phyloP scores from a whole-genome alignment of 2,797 vertebrate genomes.

The Crypturellus tataupa region DNA sequence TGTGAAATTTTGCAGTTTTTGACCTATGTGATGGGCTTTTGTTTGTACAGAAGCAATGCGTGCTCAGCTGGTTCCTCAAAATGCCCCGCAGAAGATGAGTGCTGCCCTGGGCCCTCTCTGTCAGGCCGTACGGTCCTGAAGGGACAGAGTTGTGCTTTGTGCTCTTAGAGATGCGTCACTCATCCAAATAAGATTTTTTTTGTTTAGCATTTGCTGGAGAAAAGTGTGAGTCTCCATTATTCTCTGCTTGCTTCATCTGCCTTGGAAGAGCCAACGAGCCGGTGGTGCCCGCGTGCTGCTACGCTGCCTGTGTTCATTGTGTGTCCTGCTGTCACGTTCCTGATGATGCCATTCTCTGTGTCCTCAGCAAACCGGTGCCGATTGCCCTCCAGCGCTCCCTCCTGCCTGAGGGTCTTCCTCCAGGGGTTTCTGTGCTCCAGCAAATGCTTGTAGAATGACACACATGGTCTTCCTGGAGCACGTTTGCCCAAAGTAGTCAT shows the following conservation, averaged over 20 bases:
- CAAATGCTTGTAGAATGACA: neutral
- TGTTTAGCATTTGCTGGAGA: neutral
- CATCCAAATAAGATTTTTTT: neutral
- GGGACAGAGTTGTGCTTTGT: conserved; percentile 26
- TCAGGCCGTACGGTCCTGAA: neutral
- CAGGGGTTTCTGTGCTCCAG: neutral
- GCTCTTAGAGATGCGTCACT: neutral
- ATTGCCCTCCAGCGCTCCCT: fast-evolving
- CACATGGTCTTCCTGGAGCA: fast-evolving
- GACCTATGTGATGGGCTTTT: neutral
- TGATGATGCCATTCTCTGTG: neutral
- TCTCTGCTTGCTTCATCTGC: neutral
- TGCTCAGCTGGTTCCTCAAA: neutral
- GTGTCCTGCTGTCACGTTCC: fast-evolving
- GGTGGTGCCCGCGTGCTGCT: neutral
- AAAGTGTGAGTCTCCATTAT: conserved; percentile 5
- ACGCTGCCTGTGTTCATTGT: neutral
- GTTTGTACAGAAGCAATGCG: fast-evolving
- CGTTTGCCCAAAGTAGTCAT: neutral
- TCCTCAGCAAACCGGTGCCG: neutral
- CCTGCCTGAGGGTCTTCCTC: neutral
- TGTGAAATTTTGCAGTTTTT: neutral
- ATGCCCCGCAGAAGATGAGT: fast-evolving
- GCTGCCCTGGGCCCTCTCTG: neutral
- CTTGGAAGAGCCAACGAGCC: neutral